Evolutionary conservation across 2,797 vertebrate species (phyloP).

Genomic region (Coracias cyanogaster): DNA sequence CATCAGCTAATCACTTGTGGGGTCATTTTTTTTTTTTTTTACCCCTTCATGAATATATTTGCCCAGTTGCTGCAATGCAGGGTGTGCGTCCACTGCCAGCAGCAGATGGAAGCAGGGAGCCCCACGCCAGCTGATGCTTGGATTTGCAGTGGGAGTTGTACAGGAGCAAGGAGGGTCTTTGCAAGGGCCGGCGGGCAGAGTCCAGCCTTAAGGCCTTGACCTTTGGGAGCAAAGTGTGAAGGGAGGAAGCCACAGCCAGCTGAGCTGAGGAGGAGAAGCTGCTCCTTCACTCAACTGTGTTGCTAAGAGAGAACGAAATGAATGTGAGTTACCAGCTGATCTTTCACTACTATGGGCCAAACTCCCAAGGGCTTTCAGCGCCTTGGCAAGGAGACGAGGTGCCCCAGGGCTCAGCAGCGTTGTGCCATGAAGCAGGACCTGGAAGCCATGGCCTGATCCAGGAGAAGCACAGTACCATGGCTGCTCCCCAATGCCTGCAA

Average conservation of each 20-base stretch:
- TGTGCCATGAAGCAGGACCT: accelerated
- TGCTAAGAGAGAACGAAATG: neutral
- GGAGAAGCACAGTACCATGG: neutral
- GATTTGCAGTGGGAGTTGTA: neutral
- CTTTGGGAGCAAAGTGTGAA: neutral
- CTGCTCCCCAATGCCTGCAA: neutral
- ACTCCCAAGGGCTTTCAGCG: neutral
- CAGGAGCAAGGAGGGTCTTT: neutral
- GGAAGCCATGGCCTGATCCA: accelerated
- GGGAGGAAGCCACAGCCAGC: neutral
- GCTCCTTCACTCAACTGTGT: neutral
- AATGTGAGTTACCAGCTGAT: neutral
- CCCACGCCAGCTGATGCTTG: neutral
- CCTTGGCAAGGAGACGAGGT: accelerated
- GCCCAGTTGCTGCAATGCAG: neutral
- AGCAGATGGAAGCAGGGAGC: neutral
- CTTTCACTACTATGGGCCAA: neutral
- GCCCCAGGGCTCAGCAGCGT: neutral
- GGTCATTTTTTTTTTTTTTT: constrained; percentile 32
- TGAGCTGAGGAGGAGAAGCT: neutral
- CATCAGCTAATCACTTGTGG: constrained; percentile 52
- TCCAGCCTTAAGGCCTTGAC: accelerated
- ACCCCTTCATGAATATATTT: neutral
- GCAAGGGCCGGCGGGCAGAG: neutral
- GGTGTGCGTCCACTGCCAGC: accelerated